Evolutionary conservation across 2,797 vertebrate genomes (phyloP), one percentile per base, ranked within the genome.

Genomic region (Moxostoma hubbsi): DNA sequence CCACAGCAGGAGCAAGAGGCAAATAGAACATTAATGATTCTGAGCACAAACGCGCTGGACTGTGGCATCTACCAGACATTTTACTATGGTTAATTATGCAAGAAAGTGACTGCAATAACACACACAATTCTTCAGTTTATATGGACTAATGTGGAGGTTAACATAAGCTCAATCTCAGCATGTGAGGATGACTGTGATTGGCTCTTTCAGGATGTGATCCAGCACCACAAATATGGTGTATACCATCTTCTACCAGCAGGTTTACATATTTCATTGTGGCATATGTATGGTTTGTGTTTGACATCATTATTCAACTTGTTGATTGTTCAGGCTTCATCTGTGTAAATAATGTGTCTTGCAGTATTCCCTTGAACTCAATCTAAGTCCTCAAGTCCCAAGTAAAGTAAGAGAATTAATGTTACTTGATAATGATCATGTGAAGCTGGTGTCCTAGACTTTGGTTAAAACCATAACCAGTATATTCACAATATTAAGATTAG

Each of bases 1-100:
- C 90, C 89, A 80, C 89, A 89, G 90, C 89, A 92, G 89, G 90
- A 91, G 88, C 85, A 71, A 62, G 86, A 90, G 87, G 88, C 75
- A 84, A 87, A 89, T 82, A 85, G 87, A 88, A 87, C 88, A 90
- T 91, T 89, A 91, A 90, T 93, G 89, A 90, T 89, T 87, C 76
- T 50, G 80, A 81, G 80, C 51, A 69, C 79, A 69, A 78, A 85
- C 9, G 46, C 63, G 24, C 36, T 68, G 68, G 76, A 79, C 58
- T 61, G 77, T 66, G 55, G 47, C 16, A 24, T 64, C 75, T 67
- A 66, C 43, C 24, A 71, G 77, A 65, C 57, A 74, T 77, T 51
- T 73, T 81, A 75, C 69, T 77, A 77, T 65, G 61, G 65, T 69
- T 73, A 49, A 80, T 81, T 81, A 73, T n/a, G 59, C 65, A 65